Evolutionary conservation across 2,113 vertebrate genomes (phyloP), one percentile per base, ranked within the genome.

Genomic region (Ophthalmolycus amberensis): DNA sequence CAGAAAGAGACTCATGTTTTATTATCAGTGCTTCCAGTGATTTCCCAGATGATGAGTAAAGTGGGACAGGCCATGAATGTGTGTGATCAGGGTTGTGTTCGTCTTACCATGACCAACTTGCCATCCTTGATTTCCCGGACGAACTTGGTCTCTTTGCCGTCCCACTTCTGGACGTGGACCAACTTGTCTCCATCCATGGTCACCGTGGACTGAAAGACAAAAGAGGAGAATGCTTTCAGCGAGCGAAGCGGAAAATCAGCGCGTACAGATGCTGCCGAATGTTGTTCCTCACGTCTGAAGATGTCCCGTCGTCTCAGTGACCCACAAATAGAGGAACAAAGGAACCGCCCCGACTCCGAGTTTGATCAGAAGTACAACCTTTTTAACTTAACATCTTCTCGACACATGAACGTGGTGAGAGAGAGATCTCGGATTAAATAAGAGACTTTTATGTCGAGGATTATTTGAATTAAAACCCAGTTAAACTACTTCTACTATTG

Each of bases 131-230:
- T 95, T 94, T 99, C 97, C 90, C 97, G 94, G 88, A 97, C 95
- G 72, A 97, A 95, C 72, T 94, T 97, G 84, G 97, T 98, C 90
- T 98, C 96, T 87, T 99, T 99, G 88, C 95, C 96, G 0, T 99
- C 97, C 98, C 98, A 99, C 91, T 97, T 99, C 95, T 99, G 98
- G 85, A 97, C 93, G 0, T 99, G 98, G 80, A 98, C 92, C 63
- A 99, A 83, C 90, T 97, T 98, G 89, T 96, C 95, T 79, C 96
- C 97, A 0, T 99, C 96, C 94, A 99, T 75, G 62, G 82, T 94
- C 83, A 99, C 94, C n/a, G 95, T 95, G 77, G 97, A 97, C 98
- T 99, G 90, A 71, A 29, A 60, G 27, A 77, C 66, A 60, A 56
- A 40, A 75, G 63, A 59, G 11, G 25, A 18, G 10, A 58, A 20